Evolutionary conservation across 2,113 vertebrate genomes (phyloP).

Genomic region (Plectropomus leopardus): DNA sequence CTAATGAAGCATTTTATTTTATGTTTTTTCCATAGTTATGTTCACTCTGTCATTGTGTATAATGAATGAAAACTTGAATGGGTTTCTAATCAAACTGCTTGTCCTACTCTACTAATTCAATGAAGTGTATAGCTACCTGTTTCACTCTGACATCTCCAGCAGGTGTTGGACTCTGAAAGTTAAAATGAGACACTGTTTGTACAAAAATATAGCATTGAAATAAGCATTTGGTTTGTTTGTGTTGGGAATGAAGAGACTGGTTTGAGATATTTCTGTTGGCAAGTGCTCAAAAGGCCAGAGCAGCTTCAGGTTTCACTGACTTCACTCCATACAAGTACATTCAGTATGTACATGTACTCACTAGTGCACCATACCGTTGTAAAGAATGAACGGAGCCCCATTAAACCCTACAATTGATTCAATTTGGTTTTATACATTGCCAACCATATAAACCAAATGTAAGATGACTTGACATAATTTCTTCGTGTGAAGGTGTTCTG

Average conservation of each 20-base stretch:
- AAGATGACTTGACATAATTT: not conserved
- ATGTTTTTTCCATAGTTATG: too few relatives aligned
- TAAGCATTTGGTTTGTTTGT: constrained; percentile 3
- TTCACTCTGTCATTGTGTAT: not conserved
- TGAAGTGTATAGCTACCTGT: constrained; percentile 77
- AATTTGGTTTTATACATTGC: not conserved
- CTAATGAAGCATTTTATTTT: too few relatives aligned
- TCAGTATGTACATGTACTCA: not conserved
- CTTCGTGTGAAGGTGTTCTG: rapidly evolving
- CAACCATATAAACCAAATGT: not conserved
- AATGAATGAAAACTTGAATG: not conserved
- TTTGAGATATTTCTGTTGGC: constrained; percentile 2
- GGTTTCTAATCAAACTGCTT: not conserved
- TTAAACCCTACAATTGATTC: not conserved
- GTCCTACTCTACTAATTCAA: constrained; percentile 3
- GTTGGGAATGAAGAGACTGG: not conserved
- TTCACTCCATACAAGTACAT: too few relatives aligned
- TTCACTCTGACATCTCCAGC: constrained; percentile 86
- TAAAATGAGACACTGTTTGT: constrained; percentile 65
- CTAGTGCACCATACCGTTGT: not conserved
- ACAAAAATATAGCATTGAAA: constrained; percentile 21
- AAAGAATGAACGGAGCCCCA: not conserved
- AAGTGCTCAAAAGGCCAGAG: not conserved
- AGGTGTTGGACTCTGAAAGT: constrained; percentile 83
- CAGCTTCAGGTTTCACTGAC: not conserved